phyloP scores from a whole-genome alignment of 2,888 invertebrate species.

The Euclidia mi region DNA sequence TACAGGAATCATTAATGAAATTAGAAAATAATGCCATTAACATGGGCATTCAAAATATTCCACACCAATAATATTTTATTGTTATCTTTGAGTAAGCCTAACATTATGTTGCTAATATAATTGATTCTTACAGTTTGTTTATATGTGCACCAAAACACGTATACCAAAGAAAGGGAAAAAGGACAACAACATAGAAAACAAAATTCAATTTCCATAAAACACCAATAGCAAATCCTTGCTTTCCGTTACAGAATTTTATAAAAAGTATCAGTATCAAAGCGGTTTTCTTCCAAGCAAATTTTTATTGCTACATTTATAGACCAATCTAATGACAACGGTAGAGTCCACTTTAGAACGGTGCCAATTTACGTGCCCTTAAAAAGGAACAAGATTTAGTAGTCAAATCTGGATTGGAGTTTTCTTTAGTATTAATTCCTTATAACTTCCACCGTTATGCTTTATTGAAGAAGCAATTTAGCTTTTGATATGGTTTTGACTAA shows the following conservation, averaged over 20 bases:
- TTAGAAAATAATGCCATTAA: too few relatives aligned
- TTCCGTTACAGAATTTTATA: constrained; percentile 1
- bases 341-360: constrained; percentile 27
- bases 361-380: constrained; percentile 36
- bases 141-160: too few relatives aligned
- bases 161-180: too few relatives aligned
- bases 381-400: constrained; percentile 8
- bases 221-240: too few relatives aligned
- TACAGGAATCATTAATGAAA: too few relatives aligned
- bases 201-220: too few relatives aligned
- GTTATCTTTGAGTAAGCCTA: too few relatives aligned
- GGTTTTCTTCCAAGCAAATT: constrained; percentile 25
- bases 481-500: not conserved
- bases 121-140: too few relatives aligned
- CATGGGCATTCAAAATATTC: too few relatives aligned
- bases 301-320: constrained; percentile 25
- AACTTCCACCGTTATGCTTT: constrained; percentile 1
- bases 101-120: too few relatives aligned
- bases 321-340: constrained; percentile 18
- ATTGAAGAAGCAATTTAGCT: not conserved
- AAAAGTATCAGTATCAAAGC: constrained; percentile 27
- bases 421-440: constrained; percentile 7
- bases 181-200: too few relatives aligned
- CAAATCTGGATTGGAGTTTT: constrained; percentile 6
- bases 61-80: too few relatives aligned